Percentiles rank a stretch among this genome's conserved stretches.
These are phyloP conservation scores for Lynx canadensis DNA, from an alignment of 2,113 vertebrate species.

Conservation along the genomic window DNA sequence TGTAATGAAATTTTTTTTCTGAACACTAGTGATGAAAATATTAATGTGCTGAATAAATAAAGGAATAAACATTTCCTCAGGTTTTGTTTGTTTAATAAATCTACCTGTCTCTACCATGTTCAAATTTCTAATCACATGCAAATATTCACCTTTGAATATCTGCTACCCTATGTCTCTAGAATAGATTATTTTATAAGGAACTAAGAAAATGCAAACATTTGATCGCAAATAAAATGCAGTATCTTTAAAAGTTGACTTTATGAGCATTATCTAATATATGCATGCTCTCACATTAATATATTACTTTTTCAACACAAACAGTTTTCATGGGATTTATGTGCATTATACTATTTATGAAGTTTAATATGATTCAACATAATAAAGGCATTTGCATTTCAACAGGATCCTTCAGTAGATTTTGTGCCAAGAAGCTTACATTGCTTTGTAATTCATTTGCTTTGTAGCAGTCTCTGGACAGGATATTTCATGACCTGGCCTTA, in stretches of 20 bases:
- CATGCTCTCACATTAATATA: conserved; percentile 68
- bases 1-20: background rate
- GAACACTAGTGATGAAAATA: background rate
- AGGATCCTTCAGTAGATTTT: conserved; percentile 81
- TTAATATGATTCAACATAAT: conserved; percentile 84
- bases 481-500: conserved; percentile 81
- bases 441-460: conserved; percentile 79
- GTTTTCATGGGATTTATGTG: conserved; percentile 80
- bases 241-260: conserved; percentile 81
- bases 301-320: conserved; percentile 83
- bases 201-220: conserved; percentile 80
- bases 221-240: conserved; percentile 82
- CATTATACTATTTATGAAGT: conserved; percentile 79
- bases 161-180: conserved; percentile 71
- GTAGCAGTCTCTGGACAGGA: conserved; percentile 80
- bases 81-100: conserved; percentile 77
- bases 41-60: background rate
- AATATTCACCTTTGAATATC: conserved; percentile 73
- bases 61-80: background rate
- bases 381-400: conserved; percentile 86
- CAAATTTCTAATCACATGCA: conserved; percentile 82
- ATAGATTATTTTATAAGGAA: conserved; percentile 78
- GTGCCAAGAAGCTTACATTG: conserved; percentile 79
- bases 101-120: conserved; percentile 63
- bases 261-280: conserved; percentile 81